These are phyloP conservation scores for Lemur catta DNA, from an alignment of 2,797 vertebrate species.

Conservation along the genomic window DNA sequence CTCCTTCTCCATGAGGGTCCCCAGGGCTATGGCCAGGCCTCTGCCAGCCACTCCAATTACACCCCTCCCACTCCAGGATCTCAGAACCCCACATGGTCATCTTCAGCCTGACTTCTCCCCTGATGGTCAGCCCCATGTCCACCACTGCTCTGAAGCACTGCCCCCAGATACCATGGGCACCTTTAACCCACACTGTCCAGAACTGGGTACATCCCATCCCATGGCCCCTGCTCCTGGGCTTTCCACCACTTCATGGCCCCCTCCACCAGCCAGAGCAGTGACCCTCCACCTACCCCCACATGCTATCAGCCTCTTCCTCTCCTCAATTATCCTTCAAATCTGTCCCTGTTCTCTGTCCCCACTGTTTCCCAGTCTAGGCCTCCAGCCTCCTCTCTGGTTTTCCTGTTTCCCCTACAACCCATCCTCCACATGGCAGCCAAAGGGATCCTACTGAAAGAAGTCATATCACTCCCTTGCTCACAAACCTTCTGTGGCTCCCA, in stretches of 20 bases:
- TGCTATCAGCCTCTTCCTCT: neutral
- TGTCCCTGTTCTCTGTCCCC: neutral
- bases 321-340: neutral
- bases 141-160: neutral
- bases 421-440: neutral
- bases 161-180: neutral
- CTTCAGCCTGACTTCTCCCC: neutral
- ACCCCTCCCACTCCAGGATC: neutral
- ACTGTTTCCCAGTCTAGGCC: neutral
- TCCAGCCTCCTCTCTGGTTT: neutral
- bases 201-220: neutral
- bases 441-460: neutral
- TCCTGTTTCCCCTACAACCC: neutral
- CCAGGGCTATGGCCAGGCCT: neutral
- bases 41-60: neutral
- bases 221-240: neutral
- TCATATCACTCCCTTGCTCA: neutral
- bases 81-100: neutral
- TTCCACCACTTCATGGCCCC: neutral
- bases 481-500: neutral
- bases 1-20: neutral
- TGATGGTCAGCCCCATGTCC: neutral
- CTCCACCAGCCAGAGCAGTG: neutral
- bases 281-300: neutral
- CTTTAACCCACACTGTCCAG: neutral